A percentile compares a stretch with the other conserved stretches of the same genome.
These are phyloP conservation scores for Apodemia hepburni DNA, from an alignment of 2,888 invertebrate genomes.

Conservation along the genomic window DNA sequence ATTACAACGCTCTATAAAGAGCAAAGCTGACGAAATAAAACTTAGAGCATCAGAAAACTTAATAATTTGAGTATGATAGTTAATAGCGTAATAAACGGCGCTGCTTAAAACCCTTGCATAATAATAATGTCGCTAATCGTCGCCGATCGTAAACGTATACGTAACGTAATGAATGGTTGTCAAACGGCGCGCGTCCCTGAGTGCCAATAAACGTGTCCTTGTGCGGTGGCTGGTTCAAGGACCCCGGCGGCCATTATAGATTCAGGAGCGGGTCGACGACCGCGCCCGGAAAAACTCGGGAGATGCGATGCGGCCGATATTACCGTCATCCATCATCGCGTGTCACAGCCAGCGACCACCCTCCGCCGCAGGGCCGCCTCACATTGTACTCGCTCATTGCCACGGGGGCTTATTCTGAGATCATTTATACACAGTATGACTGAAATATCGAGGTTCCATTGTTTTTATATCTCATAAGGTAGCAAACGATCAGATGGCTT, in stretches of 20 bases:
- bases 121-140: neutral
- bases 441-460: too few relatives aligned
- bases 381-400: neutral
- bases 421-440: too few relatives aligned
- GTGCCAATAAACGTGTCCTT: constrained; percentile 12
- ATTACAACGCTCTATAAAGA: too few relatives aligned
- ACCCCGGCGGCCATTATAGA: constrained; percentile 14
- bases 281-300: constrained; percentile 22
- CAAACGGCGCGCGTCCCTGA: neutral
- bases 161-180: neutral
- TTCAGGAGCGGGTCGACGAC: constrained; percentile 12
- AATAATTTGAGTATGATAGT: too few relatives aligned
- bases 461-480: too few relatives aligned
- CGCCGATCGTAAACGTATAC: neutral
- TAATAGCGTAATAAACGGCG: neutral
- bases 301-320: constrained; percentile 52
- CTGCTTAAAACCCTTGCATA: neutral
- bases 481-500: too few relatives aligned
- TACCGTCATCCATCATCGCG: constrained; percentile 63
- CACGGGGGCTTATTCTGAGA: too few relatives aligned
- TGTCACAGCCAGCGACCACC: constrained; percentile 23
- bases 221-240: constrained; percentile 10
- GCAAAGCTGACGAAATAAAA: too few relatives aligned
- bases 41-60: too few relatives aligned
- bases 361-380: neutral